Evolutionary conservation across 2,797 vertebrate species (phyloP), one percentile per base, ranked within the genome.

Genomic region (Phylloscopus collybita): DNA sequence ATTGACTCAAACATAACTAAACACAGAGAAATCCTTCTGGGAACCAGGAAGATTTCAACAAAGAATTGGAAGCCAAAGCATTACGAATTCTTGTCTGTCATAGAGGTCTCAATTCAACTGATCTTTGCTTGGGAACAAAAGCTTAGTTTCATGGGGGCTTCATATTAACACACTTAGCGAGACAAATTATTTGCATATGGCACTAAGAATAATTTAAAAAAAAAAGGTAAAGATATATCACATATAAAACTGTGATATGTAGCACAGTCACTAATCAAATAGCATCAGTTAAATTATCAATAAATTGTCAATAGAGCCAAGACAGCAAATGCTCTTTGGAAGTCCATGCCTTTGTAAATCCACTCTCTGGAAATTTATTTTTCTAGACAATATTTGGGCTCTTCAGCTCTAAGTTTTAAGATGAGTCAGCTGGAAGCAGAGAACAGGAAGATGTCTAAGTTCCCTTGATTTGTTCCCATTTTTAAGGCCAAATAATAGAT

Each of bases 31-130:
- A 86, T 61, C 42, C 62, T 90, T 74, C 56, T 47, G 71, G 40
- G 57, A 80, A 76, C 4, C 10, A 64, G 23, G 27, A 76, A 71
- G 50, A 56, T 27, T 66, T 54, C 44, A 73, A 38, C 53, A 51
- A 69, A 61, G 25, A 89, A 59, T 6, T 26, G 36, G 36, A 82
- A 86, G 38, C 4, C 36, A 86, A 86, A 78, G 26, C 9, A 27
- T 57, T 45, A n/a, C 4, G 11, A 81, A 78, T 78, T 65, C 23
- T 80, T n/a, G 50, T 50, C 44, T 30, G 40, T 13, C 60, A 27
- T 0, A n/a, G 13, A 15, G 8, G 9, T 65, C 61, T 72, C 0
- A 0, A 62, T 66, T 71, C 15, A 40, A 27, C 32, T 57, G 32
- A 36, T 34, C 44, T 90, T 86, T 61, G 19, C 32, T 67, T 44